These are phyloP conservation scores for Australoheros facetus DNA, from an alignment of 2,797 vertebrate species.

Conservation along the genomic window DNA sequence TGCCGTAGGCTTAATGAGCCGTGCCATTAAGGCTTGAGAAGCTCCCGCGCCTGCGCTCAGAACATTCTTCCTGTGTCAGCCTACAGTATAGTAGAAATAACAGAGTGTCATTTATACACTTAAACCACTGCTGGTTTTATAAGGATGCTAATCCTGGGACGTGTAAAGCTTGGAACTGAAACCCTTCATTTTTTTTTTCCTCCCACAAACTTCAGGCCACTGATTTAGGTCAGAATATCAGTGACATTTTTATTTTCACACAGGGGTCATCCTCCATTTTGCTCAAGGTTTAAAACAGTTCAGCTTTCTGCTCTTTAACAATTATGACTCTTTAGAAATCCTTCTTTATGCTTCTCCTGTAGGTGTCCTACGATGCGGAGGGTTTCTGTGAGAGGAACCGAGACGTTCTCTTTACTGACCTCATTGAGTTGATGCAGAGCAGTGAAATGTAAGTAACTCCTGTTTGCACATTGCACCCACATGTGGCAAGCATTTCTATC, in stretches of 20 bases:
- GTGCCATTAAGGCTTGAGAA: slow-evolving; percentile 53
- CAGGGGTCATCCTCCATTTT: slow-evolving; percentile 36
- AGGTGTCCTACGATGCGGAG: slow-evolving; percentile 98
- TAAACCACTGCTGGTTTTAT: slow-evolving; percentile 41
- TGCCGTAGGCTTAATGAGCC: slow-evolving; percentile 74
- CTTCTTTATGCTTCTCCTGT: slow-evolving; percentile 34
- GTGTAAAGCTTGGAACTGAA: slow-evolving; percentile 32
- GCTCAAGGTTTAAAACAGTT: slow-evolving; percentile 18
- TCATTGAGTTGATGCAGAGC: slow-evolving; percentile 99
- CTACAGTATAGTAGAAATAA: slow-evolving; percentile 38
- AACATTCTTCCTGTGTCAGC: slow-evolving; percentile 54
- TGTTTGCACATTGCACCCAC: slow-evolving; percentile 26
- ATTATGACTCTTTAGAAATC: slow-evolving; percentile 3
- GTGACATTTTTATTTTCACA: slow-evolving; percentile 17
- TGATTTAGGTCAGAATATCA: slow-evolving; percentile 19
- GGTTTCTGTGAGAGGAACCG: slow-evolving; percentile 98
- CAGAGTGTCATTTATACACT: slow-evolving; percentile 31
- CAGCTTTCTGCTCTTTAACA: slow-evolving; percentile 2
- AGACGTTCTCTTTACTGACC: slow-evolving; percentile 95
- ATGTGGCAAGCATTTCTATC: slow-evolving; percentile 25
- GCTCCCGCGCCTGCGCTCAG: slow-evolving; percentile 53
- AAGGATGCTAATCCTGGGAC: slow-evolving; percentile 40
- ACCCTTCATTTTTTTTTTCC: slow-evolving; percentile 39
- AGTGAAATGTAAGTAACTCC: slow-evolving; percentile 91
- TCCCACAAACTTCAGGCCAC: slow-evolving; percentile 29